Conservation (phyloP, 2,797 vertebrate species). For the Xiphophorus birchmanni region DNA sequence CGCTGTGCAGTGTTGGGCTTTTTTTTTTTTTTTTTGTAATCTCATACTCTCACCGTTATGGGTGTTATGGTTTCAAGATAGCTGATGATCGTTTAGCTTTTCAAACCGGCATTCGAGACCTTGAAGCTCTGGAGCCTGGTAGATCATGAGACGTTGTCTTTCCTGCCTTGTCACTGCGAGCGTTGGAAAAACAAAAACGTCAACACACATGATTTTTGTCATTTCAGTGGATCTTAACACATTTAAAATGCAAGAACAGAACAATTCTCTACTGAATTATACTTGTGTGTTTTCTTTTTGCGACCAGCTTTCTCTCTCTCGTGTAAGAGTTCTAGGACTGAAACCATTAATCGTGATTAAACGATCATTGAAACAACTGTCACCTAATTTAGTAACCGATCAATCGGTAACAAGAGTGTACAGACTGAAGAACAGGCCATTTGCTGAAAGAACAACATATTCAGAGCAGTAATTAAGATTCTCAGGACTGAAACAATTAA, state of each 20-base stretch:
- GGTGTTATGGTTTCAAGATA: not conserved
- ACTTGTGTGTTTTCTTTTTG: not conserved
- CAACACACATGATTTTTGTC: not conserved
- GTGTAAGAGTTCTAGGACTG: not conserved
- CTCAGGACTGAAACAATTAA: too few relatives aligned
- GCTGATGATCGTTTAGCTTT: not conserved
- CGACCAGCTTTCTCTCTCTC: not conserved
- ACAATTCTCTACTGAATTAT: not conserved
- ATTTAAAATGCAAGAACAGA: not conserved
- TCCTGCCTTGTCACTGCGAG: not conserved
- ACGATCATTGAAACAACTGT: too few relatives aligned
- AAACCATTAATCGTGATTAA: too few relatives aligned
- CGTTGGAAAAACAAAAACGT: not conserved
- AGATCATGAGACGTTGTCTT: not conserved
- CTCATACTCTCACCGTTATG: not conserved
- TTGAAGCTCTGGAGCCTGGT: not conserved
- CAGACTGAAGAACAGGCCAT: too few relatives aligned
- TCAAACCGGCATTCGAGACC: not conserved
- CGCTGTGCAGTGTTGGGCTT: not conserved
- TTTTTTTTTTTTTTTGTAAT: not conserved
- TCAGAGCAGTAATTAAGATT: too few relatives aligned
- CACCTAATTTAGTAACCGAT: too few relatives aligned
- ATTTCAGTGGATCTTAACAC: not conserved
- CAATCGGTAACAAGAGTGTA: too few relatives aligned
- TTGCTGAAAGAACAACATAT: too few relatives aligned